Base-by-base conservation (phyloP, 2,797 vertebrate genomes). In the Siniperca obscura region DNA sequence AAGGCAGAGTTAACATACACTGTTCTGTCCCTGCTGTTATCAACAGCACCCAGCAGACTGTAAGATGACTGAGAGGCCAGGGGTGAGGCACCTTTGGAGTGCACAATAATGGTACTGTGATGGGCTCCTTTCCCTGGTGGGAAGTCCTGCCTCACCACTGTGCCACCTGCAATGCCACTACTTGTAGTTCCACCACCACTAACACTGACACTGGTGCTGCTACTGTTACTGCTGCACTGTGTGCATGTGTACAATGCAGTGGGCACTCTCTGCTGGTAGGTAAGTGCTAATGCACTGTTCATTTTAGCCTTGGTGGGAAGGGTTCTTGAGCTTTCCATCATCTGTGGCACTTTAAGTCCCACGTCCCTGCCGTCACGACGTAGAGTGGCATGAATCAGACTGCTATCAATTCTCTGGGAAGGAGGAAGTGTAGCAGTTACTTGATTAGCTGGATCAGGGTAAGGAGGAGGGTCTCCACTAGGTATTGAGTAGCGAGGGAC, bases 1-100 rank as follows among this genome's bases (percentile, higher is more conserved):
- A 99, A 99, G 80, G 98, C 98, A 0, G 98, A 98, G 94, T 99
- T 99, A 14, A 99, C 96, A 0, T 99, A 99, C 83, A 99, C 98
- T 0, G 96, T 97, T 79, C 97, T 95, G 88, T 99, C 98, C n/a
- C 97, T 95, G 86, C 85, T 93, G 85, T 91, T 96, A 46, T 98
- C 97, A 0, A 96, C 93, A 0, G 96, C 93, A 82, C 97, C 96
- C 87, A 99, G 93, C 66, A 99, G 95, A 86, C 94, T 99, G 91
- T 99, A 99, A 2, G 98, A 98, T 1, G 98, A 99, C 90, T 99
- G 98, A 2, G 98, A 98, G 42, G 97, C 90, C 92, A 98, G 90
- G 0, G 98, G 96, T 0, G 97, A 97, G 78, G 97, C 81, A 81
- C 97, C 97, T 90, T 97, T 96, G 2, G 97, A 97, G 86, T 99